phyloP scores from a whole-genome alignment of 1,140 invertebrate genomes.

The Zophobas atratus region DNA sequence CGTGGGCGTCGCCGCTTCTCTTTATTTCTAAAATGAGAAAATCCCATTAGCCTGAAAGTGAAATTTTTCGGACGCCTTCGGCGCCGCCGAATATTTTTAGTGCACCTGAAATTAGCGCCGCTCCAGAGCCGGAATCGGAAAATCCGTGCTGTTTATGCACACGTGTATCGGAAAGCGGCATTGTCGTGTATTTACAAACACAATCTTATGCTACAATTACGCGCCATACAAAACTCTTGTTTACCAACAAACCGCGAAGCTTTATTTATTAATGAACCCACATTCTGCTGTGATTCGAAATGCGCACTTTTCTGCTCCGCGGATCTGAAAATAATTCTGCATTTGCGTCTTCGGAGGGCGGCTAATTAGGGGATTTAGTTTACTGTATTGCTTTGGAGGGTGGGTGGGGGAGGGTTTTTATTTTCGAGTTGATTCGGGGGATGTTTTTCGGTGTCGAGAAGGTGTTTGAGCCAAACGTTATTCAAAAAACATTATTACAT shows the following conservation, averaged over 20 bases:
- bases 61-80: slow-evolving; percentile 19
- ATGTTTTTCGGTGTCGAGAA: no score
- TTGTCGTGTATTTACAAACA: slow-evolving; percentile 49
- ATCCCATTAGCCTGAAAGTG: slow-evolving; percentile 33
- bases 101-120: neutral
- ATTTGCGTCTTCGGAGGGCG: slow-evolving; percentile 30
- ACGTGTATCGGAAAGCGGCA: slow-evolving; percentile 33
- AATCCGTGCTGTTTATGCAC: no score
- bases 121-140: neutral
- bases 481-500: no score
- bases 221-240: slow-evolving; percentile 45
- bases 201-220: slow-evolving; percentile 48
- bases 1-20: slow-evolving; percentile 8
- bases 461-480: no score
- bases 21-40: slow-evolving; percentile 17
- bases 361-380: no score
- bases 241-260: slow-evolving; percentile 49
- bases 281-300: slow-evolving; percentile 38
- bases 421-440: no score
- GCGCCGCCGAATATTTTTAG: slow-evolving; percentile 12
- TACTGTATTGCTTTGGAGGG: no score
- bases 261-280: slow-evolving; percentile 49
- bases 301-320: slow-evolving; percentile 30
- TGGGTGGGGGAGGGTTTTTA: no score
- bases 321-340: slow-evolving; percentile 12